Evolutionary conservation across 2,113 vertebrate species (phyloP).

Genomic region (Salvelinus namaycush): DNA sequence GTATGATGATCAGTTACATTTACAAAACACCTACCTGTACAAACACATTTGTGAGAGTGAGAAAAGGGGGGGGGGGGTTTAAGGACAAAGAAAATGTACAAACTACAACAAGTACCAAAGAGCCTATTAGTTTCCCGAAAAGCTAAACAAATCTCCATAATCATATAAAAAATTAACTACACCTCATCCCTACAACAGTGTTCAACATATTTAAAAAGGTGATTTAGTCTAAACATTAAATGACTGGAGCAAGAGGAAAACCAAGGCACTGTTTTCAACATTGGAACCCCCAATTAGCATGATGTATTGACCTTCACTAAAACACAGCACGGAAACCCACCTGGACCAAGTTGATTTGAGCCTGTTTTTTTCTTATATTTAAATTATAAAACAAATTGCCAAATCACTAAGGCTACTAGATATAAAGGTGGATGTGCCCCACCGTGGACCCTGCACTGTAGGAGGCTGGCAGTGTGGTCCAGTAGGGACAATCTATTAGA

Average conservation of each 20-base stretch:
- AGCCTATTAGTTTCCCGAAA: constrained; percentile 24
- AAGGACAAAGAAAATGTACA: constrained; percentile 30
- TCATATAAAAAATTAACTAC: constrained; percentile 6
- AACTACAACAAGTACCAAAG: constrained; percentile 39
- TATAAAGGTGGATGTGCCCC: no score
- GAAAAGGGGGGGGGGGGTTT: constrained; percentile 34
- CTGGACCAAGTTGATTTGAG: background rate
- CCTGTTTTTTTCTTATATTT: background rate
- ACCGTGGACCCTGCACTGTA: background rate
- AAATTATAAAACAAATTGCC: background rate
- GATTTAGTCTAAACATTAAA: constrained; percentile 33
- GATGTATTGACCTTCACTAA: constrained; percentile 21
- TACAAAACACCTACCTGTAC: constrained; percentile 40
- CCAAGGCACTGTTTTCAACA: constrained; percentile 62
- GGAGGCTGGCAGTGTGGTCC: background rate
- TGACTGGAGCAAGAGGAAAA: constrained; percentile 37
- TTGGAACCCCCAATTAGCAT: constrained; percentile 38
- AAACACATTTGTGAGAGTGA: constrained; percentile 44
- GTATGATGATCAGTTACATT: constrained; percentile 46
- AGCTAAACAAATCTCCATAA: constrained; percentile 13
- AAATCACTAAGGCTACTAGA: background rate
- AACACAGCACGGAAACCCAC: constrained; percentile 28
- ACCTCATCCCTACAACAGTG: constrained; percentile 36
- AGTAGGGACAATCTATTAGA: no score
- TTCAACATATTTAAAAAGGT: constrained; percentile 38